These are phyloP conservation scores for Papilio gigon DNA, from an alignment of 2,888 invertebrate genomes.

Conservation along the genomic window DNA sequence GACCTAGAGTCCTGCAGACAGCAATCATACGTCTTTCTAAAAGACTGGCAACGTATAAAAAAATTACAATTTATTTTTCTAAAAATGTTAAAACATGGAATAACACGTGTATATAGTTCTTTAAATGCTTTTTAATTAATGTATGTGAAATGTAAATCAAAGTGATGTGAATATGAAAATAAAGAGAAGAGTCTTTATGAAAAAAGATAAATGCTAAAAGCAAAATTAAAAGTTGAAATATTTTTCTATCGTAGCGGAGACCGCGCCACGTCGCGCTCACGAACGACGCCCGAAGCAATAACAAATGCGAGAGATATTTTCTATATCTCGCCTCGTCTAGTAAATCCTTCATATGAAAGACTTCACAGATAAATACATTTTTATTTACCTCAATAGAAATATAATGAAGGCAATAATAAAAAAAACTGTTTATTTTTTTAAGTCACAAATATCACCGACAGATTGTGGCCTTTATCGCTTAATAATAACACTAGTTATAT, in stretches of 20 bases:
- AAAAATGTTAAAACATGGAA: no score
- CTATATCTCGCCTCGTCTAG: slow-evolving; percentile 3
- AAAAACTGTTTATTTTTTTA: not conserved
- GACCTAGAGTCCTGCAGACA: no score
- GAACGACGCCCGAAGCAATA: slow-evolving; percentile 22
- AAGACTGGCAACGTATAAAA: no score
- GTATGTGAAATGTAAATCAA: no score
- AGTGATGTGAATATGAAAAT: no score
- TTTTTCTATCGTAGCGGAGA: slow-evolving; percentile 20
- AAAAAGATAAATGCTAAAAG: slow-evolving; percentile 8
- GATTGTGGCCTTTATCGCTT: not conserved
- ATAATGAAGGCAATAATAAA: not conserved
- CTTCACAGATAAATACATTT: slow-evolving; percentile 15
- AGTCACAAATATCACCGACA: not conserved
- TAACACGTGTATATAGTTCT: no score
- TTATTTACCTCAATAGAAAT: slow-evolving; percentile 7
- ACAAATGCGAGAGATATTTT: slow-evolving; percentile 23
- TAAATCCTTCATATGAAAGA: slow-evolving; percentile 9
- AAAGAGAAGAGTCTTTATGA: not conserved
- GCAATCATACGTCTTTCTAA: no score
- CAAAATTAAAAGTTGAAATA: slow-evolving; percentile 22
- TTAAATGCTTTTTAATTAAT: no score
- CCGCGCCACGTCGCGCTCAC: slow-evolving; percentile 2
- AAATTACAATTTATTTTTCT: no score
- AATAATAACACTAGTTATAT: not conserved